Evolutionary conservation across 2,797 vertebrate genomes (phyloP).

Genomic region (Semotilus atromaculatus): DNA sequence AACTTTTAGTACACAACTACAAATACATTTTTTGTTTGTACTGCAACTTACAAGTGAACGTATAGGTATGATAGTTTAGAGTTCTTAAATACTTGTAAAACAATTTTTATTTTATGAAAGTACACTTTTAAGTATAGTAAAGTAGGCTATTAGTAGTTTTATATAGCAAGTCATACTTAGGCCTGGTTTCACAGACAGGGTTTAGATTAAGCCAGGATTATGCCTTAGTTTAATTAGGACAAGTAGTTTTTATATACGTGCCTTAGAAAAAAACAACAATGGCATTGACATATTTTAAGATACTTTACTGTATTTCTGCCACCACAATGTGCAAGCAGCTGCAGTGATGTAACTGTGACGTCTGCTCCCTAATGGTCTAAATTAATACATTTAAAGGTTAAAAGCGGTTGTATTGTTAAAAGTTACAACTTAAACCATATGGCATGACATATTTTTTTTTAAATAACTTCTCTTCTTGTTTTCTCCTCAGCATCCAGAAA

Average conservation of each 20-base stretch:
- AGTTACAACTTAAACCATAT: not conserved
- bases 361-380: not conserved
- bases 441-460: not conserved
- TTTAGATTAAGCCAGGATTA: not conserved
- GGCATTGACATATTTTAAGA: too few species aligned
- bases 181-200: not conserved
- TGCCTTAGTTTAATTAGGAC: not conserved
- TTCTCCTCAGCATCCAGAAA: conserved; percentile 9
- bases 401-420: not conserved
- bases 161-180: not conserved
- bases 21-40: not conserved
- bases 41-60: not conserved
- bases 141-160: not conserved
- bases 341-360: too few species aligned
- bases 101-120: too few species aligned
- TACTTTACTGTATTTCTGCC: too few species aligned
- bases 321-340: too few species aligned
- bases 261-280: not conserved
- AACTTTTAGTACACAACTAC: not conserved
- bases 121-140: too few species aligned
- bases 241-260: not conserved
- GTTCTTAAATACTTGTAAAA: not conserved
- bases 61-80: not conserved
- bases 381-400: not conserved
- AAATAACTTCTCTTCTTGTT: not conserved